phyloP scores from a whole-genome alignment of 2,888 invertebrate genomes.

The Drosophila yooni region DNA sequence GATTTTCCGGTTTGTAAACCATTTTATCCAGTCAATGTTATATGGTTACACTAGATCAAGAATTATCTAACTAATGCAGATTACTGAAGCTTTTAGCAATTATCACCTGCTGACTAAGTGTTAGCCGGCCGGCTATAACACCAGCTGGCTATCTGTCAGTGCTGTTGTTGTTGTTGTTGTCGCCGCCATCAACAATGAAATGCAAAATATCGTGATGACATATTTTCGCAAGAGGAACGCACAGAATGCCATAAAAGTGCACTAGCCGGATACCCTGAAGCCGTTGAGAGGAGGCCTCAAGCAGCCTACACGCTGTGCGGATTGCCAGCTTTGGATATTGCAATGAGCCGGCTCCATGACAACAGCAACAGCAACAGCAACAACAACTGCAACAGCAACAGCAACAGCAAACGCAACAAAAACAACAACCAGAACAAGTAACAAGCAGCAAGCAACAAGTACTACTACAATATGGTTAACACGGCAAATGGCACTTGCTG shows the following conservation, averaged over 20 bases:
- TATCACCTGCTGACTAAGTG: slow-evolving; percentile 40
- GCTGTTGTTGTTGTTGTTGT: not conserved
- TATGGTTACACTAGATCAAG: not conserved
- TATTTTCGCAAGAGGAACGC: slow-evolving; percentile 61
- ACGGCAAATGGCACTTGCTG: slow-evolving; percentile 69
- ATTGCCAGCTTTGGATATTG: slow-evolving; percentile 61
- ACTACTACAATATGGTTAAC: slow-evolving; percentile 49
- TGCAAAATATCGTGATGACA: slow-evolving; percentile 63
- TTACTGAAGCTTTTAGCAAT: slow-evolving; percentile 11
- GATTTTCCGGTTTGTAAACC: not conserved
- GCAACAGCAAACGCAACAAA: not conserved
- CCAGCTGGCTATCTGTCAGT: slow-evolving; percentile 11
- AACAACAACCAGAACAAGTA: slow-evolving; percentile 11
- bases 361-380: slow-evolving; percentile 29
- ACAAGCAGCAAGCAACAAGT: slow-evolving; percentile 14
- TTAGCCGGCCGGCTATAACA: slow-evolving; percentile 38
- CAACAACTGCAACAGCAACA: slow-evolving; percentile 8
- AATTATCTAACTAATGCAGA: not conserved
- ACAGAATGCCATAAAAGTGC: slow-evolving; percentile 66
- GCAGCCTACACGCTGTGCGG: slow-evolving; percentile 54
- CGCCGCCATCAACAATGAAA: slow-evolving; percentile 48
- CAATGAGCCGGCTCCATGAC: slow-evolving; percentile 37
- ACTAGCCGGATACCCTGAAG: slow-evolving; percentile 48
- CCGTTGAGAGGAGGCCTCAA: slow-evolving; percentile 23
- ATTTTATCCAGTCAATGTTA: not conserved